Base-by-base conservation (phyloP, 2,888 invertebrate species). In the Linnaemya tessellans region DNA sequence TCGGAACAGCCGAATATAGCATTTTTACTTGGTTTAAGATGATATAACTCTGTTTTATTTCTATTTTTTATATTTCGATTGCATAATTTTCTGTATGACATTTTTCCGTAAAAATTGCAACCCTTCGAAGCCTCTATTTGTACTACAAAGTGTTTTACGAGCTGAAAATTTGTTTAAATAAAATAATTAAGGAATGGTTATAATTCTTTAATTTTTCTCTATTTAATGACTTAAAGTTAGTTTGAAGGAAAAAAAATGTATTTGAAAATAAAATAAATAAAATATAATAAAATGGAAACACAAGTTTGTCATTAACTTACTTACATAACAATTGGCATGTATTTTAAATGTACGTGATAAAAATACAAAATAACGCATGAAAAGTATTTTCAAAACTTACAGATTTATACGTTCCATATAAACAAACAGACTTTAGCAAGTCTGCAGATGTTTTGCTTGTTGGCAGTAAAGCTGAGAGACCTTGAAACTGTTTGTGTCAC, bases 291-390 rank as follows among this genome's bases (percentile, higher is more conserved):
- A 35, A n/a, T 9, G 3, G 35, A 58, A n/a, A 30, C n/a, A 58
- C n/a, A n/a, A 58, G n/a, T 30, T 35, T 30, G n/a, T 58, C 58
- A 30, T 35, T 30, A 58, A 30, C n/a, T 30, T n/a, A 35, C 35
- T 58, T n/a, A 35, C n/a, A n/a, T n/a, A 30, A n/a, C 30, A 35
- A n/a, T 35, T n/a, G n/a, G n/a, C 58, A 58, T 58, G 58, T 35
- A 58, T 35, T 58, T 56, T n/a, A n/a, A 58, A 58, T 3, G 10
- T 30, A 58, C 58, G 58, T 58, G 58, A 58, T 58, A n/a, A 9
- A 58, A 58, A 58, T 58, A 58, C n/a, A 9, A n/a, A 58, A 35
- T 9, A 2, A 58, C 1, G 30, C 10, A 3, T 58, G 22, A 11
- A 54, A 22, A 54, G n/a, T 30, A 20, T 54, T 20, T 35, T 58